phyloP scores from a whole-genome alignment of 2,888 invertebrate genomes.

The Meloe dianella region DNA sequence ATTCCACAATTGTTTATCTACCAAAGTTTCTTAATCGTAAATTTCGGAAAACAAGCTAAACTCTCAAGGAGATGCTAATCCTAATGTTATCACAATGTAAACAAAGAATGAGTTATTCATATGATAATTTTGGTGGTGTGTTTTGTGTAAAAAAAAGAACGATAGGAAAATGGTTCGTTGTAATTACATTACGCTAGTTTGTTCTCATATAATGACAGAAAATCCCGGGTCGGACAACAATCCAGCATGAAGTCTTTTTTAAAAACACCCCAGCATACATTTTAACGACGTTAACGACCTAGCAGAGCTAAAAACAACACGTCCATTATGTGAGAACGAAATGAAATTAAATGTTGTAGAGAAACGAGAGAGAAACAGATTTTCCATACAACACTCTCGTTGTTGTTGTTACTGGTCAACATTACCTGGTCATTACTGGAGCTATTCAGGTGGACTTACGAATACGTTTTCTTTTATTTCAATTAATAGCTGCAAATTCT shows the following conservation, averaged over 20 bases:
- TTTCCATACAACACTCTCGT: not conserved
- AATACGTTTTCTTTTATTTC: too few species aligned
- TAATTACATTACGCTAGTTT: conserved; percentile 19
- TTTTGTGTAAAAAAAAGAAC: not conserved
- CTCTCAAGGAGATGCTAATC: too few species aligned
- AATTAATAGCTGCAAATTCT: too few species aligned
- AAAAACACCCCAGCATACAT: conserved; percentile 30
- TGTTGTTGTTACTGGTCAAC: not conserved
- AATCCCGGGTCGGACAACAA: conserved; percentile 28
- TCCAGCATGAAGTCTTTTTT: conserved; percentile 29
- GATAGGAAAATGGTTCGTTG: conserved; percentile 13
- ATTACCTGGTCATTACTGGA: not conserved
- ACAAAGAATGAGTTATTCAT: not conserved
- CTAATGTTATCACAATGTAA: too few species aligned
- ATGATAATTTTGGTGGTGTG: not conserved
- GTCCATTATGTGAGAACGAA: conserved; percentile 33
- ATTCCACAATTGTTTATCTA: too few species aligned
- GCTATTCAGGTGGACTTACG: not conserved
- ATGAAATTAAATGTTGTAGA: conserved; percentile 34
- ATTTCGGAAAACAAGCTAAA: too few species aligned
- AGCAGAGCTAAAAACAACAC: conserved; percentile 35
- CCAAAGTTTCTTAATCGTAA: too few species aligned
- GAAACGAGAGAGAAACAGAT: not conserved
- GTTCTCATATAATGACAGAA: conserved; percentile 22
- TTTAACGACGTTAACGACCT: conserved; percentile 35